Base-by-base conservation (phyloP, 2,113 vertebrate genomes). In the Gavia stellata region DNA sequence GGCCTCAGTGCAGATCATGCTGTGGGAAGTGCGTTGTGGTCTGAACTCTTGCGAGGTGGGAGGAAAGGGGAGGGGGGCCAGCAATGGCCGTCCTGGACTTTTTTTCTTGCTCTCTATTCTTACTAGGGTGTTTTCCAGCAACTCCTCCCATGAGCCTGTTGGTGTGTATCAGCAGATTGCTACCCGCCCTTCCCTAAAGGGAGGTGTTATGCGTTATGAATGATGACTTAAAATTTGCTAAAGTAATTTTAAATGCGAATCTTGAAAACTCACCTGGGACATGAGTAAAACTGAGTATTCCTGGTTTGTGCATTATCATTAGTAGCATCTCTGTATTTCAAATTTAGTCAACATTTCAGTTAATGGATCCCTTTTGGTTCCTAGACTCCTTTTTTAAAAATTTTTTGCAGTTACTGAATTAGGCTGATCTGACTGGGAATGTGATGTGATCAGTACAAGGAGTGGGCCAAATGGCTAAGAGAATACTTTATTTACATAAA, bases 201-300 rank as follows among this genome's bases (percentile, higher is more conserved):
- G 73, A 79, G 12, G 4, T 36, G 31, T 72, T 78, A 36, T 0
- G 0, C 9, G 1, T 91, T 81, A 34, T 2, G n/a, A 44, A 40
- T 50, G n/a, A 38, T 45, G 26, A 42, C 68, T 74, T 89, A 23
- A 62, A 81, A 44, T 81, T 63, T 78, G 5, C 34, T 75, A 34
- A 56, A 91, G 53, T 40, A 45, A 58, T 82, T 68, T 56, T 63
- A 52, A 84, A 86, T 0, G 1, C 2, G 0, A 44, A 25, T 81
- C n/a, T 65, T 79, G 86, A 59, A 84, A 92, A 75, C 31, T 92
- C 73, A 77, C 19, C 25, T 84, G 88, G 86, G 75, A 74, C n/a
- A 19, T 34, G 40, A 89, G 33, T 77, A 61, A 91, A 92, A 70
- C 61, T 72, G 52, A 79, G 34, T 53, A 42, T 85, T 94, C 31